Evolutionary conservation across 2,113 vertebrate species (phyloP), one percentile per base, ranked within the genome.

Genomic region (Anthoscopus minutus): DNA sequence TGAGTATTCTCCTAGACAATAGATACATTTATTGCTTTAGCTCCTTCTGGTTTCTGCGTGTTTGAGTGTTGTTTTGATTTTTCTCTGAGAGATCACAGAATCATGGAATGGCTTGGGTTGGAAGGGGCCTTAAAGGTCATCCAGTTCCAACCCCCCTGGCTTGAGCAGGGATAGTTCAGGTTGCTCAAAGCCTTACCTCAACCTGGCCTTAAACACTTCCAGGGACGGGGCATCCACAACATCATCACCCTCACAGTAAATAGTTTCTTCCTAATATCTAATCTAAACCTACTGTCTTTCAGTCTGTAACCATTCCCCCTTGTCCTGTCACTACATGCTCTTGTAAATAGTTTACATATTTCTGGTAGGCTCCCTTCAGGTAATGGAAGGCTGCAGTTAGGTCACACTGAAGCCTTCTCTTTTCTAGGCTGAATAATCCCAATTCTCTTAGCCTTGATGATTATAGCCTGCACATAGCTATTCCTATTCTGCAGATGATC

Each of bases 81-180:
- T 72, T 57, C 47, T 53, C 14, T 11, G 21, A 23, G 25, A 74
- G 40, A 27, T 54, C 9, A 25, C 2, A 35, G 61, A 35, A 35
- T 47, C 25, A 13, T 47, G 24, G 40, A 54, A 40, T 69, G 9
- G 8, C 21, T 21, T 61, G 54, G 10, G 8, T 48, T 89, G 25
- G 31, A 35, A 61, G n/a, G 5, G 12, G 10, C 22, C n/a, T 60
- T 67, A 60, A 45, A 60, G 6, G 6, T 38, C n/a, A 67, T 47
- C 14, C 22, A 27, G 7, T 31, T 54, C 17, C 40, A 60, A 7
- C 2, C 1, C 2, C 13, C 21, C n/a, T 16, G 12, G 24, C n/a
- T 35, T 35, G 7, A 53, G 10, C 21, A 35, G 25, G 14, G 35
- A 4, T 22, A n/a, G n/a, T n/a, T n/a, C 21, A 18, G 5, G 24